Conservation (phyloP, 2,888 invertebrate genomes). For the Hypolimnas misippus region DNA sequence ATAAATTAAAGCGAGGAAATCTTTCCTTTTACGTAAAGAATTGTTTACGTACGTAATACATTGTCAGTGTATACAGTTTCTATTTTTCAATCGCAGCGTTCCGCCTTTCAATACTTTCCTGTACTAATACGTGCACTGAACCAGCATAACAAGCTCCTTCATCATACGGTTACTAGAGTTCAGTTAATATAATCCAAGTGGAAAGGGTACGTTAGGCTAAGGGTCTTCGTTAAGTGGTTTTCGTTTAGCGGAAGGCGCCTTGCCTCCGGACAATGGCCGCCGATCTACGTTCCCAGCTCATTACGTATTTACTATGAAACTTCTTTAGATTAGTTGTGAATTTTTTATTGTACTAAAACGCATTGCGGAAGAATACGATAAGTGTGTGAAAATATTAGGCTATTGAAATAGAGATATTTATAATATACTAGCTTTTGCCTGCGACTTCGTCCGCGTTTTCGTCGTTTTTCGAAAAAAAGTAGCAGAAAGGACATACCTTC, state of each 20-base stretch:
- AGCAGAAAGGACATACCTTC: no score
- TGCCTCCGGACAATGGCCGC: constrained; percentile 76
- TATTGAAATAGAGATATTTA: constrained; percentile 14
- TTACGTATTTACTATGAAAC: constrained; percentile 77
- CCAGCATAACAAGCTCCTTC: constrained; percentile 56
- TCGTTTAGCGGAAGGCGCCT: constrained; percentile 73
- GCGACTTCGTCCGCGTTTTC: no score
- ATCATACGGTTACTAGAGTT: constrained; percentile 50
- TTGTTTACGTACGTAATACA: constrained; percentile 15
- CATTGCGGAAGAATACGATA: constrained; percentile 33
- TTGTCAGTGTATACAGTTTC: constrained; percentile 62
- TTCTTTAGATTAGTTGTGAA: constrained; percentile 59
- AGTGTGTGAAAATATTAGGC: constrained; percentile 38
- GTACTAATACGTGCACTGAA: constrained; percentile 61
- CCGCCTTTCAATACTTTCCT: constrained; percentile 81
- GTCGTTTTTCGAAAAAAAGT: no score
- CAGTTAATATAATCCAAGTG: constrained; percentile 53
- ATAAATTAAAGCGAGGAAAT: no score
- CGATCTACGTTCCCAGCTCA: constrained; percentile 78
- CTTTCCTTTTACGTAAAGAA: background rate
- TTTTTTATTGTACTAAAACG: constrained; percentile 45
- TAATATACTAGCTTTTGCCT: no score
- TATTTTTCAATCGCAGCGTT: constrained; percentile 79
- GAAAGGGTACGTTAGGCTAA: constrained; percentile 56
- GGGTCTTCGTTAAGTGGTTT: constrained; percentile 62